Evolutionary conservation across 2,797 vertebrate genomes (phyloP), one percentile per base, ranked within the genome.

Genomic region (Morelia viridis): DNA sequence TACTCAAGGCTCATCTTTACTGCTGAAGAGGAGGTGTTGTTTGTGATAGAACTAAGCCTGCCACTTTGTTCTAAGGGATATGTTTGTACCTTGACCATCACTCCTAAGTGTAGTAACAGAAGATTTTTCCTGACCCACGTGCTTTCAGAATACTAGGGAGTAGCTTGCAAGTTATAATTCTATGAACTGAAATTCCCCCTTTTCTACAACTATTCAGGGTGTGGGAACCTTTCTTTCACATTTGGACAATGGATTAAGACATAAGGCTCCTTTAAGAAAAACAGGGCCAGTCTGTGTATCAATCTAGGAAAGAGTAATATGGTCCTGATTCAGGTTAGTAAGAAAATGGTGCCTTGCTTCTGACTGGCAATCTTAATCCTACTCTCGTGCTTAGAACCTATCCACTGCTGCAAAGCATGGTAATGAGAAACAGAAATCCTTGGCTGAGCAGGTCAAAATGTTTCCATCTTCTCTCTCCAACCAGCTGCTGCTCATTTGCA

Each of bases 371-470:
- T 95, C 94, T 95, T 85, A 95, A 92, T 85, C 94, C 50, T 92
- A 15, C 80, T 87, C 60, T 62, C 31, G 15, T 31, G 0, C 31
- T 85, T 35, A 46, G 80, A 93, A 60, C 64, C 90, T 53, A 71
- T 60, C 46, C 89, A 80, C 65, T 0, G 1, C 90, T 92, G 92
- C 90, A 91, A 56, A 90, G 94, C 92, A 88, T 57, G 41, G 84
- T 96, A 96, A 96, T 96, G 96, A 96, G 96, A 97, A 95, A 94
- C 96, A 97, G 97, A 94, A 91, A 94, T 95, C 60, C 93, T 96
- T 53, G 89, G 92, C 94, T 91, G 93, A 93, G 87, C 87, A 2
- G 56, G 6, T 35, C 8, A 0, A 41, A 68, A 92, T 91, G 62
- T 87, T 88, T 88, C 65, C 31, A 26, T 89, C 94, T 94, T 94